Percentiles rank a stretch among this genome's conserved stretches.
phyloP scores from a whole-genome alignment of 2,797 vertebrate species.

The Caiman crocodilus region DNA sequence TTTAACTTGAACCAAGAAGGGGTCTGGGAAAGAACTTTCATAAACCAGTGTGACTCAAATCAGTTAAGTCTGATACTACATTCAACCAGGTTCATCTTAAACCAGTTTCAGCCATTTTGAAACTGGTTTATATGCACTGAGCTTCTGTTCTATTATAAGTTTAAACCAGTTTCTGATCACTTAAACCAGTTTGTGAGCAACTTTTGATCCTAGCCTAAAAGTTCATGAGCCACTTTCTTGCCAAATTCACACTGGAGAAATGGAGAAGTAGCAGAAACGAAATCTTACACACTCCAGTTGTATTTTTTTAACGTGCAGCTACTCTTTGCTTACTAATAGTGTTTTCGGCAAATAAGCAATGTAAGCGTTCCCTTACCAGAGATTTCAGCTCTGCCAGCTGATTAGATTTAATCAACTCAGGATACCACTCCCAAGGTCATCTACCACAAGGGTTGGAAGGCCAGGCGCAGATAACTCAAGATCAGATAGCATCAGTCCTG shows the following conservation, averaged over 20 bases:
- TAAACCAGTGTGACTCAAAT: too few species aligned
- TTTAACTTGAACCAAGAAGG: too few species aligned
- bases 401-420: conserved; percentile 16
- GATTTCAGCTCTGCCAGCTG: not conserved
- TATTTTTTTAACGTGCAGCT: not conserved
- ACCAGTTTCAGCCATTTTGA: too few species aligned
- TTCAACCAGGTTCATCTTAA: too few species aligned
- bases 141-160: too few species aligned
- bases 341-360: not conserved
- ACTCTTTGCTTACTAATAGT: not conserved
- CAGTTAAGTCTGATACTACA: too few species aligned
- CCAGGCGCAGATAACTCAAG: not conserved
- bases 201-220: too few species aligned
- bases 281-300: not conserved
- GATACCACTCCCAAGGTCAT: not conserved
- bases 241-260: not conserved
- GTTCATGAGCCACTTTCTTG: not conserved
- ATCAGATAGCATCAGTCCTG: not conserved
- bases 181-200: too few species aligned
- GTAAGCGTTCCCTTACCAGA: not conserved
- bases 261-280: not conserved
- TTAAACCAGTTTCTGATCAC: too few species aligned
- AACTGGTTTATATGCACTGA: too few species aligned
- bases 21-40: too few species aligned
- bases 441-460: not conserved